These are phyloP conservation scores for Stomatorhinus walkeri DNA, from an alignment of 2,797 vertebrate genomes.

Conservation along the genomic window DNA sequence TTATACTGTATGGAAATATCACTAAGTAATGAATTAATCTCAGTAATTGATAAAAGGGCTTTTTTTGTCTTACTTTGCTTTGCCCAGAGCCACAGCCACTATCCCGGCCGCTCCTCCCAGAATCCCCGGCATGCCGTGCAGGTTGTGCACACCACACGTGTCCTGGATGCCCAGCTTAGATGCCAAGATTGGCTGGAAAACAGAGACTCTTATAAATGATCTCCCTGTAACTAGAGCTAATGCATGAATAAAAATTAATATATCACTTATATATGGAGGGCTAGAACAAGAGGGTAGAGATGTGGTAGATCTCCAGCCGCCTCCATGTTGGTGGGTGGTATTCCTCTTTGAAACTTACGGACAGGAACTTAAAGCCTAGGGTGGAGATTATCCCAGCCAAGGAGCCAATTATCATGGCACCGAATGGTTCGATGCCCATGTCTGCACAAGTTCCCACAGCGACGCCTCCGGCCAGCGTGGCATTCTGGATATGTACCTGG, in stretches of 20 bases:
- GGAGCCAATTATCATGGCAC: constrained; percentile 81
- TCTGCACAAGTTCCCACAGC: constrained; percentile 91
- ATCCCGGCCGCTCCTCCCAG: constrained; percentile 81
- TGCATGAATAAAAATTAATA: neutral
- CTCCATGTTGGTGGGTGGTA: neutral
- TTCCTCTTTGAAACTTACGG: constrained; percentile 61
- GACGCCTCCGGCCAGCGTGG: constrained; percentile 90
- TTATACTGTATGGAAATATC: neutral
- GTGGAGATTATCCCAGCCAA: constrained; percentile 78
- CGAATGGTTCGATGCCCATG: constrained; percentile 68
- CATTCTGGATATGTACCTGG: constrained; percentile 94
- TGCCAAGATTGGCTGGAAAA: constrained; percentile 73
- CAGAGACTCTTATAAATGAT: constrained; percentile 11
- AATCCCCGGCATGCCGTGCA: constrained; percentile 90
- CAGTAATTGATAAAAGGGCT: neutral
- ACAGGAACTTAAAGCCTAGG: constrained; percentile 77
- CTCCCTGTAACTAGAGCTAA: neutral
- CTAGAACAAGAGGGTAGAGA: neutral
- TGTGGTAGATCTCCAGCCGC: neutral
- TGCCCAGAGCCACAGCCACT: constrained; percentile 54
- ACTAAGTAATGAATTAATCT: neutral
- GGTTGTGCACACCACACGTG: constrained; percentile 92
- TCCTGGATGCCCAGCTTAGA: constrained; percentile 81
- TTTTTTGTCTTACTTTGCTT: constrained; percentile 35
- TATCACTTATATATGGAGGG: neutral